A percentile compares a stretch with the other conserved stretches of the same genome.
Conservation (phyloP, 64 coral and sea anemone species). For the Montipora capricornis region DNA sequence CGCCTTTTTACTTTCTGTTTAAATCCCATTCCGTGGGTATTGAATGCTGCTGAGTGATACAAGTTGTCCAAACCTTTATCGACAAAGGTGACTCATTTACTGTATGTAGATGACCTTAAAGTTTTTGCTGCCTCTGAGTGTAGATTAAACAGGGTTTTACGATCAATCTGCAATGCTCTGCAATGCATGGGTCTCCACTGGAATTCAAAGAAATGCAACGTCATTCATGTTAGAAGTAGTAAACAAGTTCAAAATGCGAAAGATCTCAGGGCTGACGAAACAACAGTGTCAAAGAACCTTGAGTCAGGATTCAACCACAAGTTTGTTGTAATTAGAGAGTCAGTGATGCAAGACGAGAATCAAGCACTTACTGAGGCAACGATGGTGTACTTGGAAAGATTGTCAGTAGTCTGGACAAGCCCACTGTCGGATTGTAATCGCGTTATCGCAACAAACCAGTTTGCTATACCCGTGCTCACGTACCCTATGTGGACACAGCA, state of each 20-base stretch:
- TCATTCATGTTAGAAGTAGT: constrained; percentile 14
- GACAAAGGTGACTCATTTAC: no score
- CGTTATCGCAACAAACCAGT: constrained; percentile 26
- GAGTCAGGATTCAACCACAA: not conserved
- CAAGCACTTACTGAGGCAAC: not conserved
- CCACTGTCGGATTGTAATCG: constrained; percentile 6
- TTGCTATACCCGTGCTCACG: constrained; percentile 1
- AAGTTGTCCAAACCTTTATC: no score
- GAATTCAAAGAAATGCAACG: constrained; percentile 51
- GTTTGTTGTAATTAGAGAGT: not conserved
- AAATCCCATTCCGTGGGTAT: no score
- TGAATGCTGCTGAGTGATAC: no score
- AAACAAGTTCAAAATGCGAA: not conserved
- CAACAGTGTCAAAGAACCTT: not conserved
- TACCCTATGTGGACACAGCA: constrained; percentile 26
- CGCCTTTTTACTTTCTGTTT: no score
- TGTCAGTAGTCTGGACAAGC: constrained; percentile 25
- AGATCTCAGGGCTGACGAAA: not conserved
- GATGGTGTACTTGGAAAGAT: not conserved
- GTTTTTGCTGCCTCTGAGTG: no score
- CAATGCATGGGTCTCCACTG: not conserved
- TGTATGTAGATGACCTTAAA: no score
- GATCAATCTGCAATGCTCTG: not conserved
- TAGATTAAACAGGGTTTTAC: no score
- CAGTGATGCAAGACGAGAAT: constrained; percentile 38